These are phyloP conservation scores for Scomber scombrus DNA, from an alignment of 2,113 vertebrate species.

Conservation along the genomic window DNA sequence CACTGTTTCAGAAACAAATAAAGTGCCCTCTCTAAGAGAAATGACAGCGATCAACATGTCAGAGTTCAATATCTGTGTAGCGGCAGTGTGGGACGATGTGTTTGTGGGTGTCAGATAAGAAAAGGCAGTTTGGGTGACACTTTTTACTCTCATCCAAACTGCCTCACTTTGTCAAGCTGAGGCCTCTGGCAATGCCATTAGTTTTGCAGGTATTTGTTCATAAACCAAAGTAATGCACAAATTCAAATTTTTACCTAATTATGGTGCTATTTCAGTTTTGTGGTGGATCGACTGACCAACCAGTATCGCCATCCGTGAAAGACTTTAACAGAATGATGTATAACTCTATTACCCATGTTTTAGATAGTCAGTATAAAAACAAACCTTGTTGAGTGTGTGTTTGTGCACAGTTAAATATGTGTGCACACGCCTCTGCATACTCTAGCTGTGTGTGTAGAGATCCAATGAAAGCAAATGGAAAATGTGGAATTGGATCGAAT, in stretches of 20 bases:
- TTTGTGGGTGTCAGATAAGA: slow-evolving; percentile 50
- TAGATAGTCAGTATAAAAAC: neutral
- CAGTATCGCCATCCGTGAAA: no score
- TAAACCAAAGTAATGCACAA: no score
- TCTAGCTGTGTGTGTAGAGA: slow-evolving; percentile 52
- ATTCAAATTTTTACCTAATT: no score
- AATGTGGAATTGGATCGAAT: slow-evolving; percentile 72
- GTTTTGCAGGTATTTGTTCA: no score
- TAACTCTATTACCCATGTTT: neutral
- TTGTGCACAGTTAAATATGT: neutral
- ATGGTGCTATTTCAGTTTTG: no score
- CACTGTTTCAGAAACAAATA: slow-evolving; percentile 27
- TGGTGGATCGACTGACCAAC: no score
- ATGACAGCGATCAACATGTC: slow-evolving; percentile 13
- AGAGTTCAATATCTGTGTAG: slow-evolving; percentile 20
- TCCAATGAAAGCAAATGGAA: slow-evolving; percentile 70
- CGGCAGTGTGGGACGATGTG: slow-evolving; percentile 6
- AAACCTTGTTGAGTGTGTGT: slow-evolving; percentile 15
- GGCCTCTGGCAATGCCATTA: no score
- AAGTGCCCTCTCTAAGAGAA: slow-evolving; percentile 7
- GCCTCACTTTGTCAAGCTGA: no score
- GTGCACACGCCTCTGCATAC: slow-evolving; percentile 19
- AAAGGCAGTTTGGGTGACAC: slow-evolving; percentile 73
- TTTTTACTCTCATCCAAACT: slow-evolving; percentile 34
- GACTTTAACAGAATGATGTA: neutral